Evolutionary conservation across 1,140 invertebrate species (phyloP).

Genomic region (Diuraphis noxia): DNA sequence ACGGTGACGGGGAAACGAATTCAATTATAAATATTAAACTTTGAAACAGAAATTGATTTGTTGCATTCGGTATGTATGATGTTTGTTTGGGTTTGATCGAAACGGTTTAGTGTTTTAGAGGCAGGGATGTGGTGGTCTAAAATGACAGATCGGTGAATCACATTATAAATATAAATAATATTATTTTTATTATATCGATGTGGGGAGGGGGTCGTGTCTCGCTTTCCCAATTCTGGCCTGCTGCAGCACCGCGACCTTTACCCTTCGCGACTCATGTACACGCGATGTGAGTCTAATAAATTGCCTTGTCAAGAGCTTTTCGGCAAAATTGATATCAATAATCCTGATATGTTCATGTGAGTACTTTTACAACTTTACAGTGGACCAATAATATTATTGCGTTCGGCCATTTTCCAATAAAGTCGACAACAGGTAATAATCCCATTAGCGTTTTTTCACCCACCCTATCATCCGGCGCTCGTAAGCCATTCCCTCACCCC

Average conservation of each 20-base stretch:
- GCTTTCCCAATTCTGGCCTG: background rate
- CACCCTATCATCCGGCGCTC: background rate
- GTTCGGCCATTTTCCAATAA: slow-evolving; percentile 32
- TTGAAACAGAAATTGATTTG: background rate
- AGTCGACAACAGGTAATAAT: slow-evolving; percentile 44
- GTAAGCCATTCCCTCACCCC: background rate
- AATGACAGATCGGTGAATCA: background rate
- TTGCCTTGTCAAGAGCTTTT: background rate
- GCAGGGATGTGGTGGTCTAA: background rate
- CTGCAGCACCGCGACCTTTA: background rate
- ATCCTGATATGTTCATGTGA: background rate
- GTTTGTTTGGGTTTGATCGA: background rate
- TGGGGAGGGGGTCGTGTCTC: background rate
- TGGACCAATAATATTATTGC: slow-evolving; percentile 23
- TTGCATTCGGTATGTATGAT: background rate
- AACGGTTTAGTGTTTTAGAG: background rate
- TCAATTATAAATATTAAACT: slow-evolving; percentile 24
- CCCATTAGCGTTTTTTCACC: background rate
- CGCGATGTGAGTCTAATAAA: background rate
- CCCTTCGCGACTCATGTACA: too few relatives aligned
- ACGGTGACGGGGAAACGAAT: background rate
- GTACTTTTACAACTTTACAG: background rate
- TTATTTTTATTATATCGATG: background rate
- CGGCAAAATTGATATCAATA: slow-evolving; percentile 13
- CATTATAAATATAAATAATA: background rate